Evolutionary conservation across 2,113 vertebrate genomes (phyloP).

Genomic region (Malurus cyaneus): DNA sequence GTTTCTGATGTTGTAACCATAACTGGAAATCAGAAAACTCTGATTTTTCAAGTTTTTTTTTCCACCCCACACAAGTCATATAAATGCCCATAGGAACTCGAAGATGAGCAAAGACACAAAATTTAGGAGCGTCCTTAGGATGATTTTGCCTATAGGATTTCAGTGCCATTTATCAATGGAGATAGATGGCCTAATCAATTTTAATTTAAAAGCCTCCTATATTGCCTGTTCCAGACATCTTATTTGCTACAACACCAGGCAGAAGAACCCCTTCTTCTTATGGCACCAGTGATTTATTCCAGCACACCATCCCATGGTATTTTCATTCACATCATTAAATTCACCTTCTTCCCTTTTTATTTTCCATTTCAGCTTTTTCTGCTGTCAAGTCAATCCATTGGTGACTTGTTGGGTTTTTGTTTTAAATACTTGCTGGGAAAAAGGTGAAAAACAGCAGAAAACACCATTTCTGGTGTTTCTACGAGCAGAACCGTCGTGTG

Average conservation of each 20-base stretch:
- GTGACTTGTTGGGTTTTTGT: background rate
- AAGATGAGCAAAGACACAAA: background rate
- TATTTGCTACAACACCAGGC: background rate
- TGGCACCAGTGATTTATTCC: background rate
- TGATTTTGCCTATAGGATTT: background rate
- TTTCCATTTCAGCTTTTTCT: background rate
- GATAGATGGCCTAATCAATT: constrained; percentile 31
- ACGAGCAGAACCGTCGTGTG: background rate
- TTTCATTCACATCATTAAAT: background rate
- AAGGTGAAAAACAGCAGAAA: background rate
- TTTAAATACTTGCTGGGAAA: background rate
- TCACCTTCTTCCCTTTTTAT: background rate
- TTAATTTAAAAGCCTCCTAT: constrained; percentile 19
- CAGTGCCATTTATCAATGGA: constrained; percentile 10
- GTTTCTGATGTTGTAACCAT: background rate
- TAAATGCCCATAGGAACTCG: background rate
- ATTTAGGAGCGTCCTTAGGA: background rate
- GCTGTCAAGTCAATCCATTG: background rate
- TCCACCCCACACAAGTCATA: background rate
- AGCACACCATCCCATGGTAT: background rate
- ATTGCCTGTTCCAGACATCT: background rate
- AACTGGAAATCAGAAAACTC: background rate
- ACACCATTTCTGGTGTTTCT: background rate
- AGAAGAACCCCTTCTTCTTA: background rate
- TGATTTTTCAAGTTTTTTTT: background rate